Percentiles rank a stretch among this genome's conserved stretches.
Evolutionary conservation across 2,113 vertebrate genomes (phyloP).

Genomic region (Phalacrocorax brasilianus): DNA sequence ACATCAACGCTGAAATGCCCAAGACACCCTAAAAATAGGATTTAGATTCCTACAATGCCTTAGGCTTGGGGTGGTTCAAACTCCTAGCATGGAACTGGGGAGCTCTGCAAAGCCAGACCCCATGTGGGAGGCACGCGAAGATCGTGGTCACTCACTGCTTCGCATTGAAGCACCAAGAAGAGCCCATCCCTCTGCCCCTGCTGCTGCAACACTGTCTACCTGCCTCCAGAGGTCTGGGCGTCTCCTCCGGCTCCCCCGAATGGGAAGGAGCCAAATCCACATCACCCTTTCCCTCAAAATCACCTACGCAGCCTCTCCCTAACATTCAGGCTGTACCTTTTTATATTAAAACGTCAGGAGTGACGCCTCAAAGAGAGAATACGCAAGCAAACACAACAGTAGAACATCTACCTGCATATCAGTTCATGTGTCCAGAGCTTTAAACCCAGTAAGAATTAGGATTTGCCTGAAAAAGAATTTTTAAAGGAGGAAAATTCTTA

Average conservation of each 20-base stretch:
- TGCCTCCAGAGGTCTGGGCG: not conserved
- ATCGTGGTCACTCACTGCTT: not conserved
- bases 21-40: not conserved
- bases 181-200: too few relatives aligned
- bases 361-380: not conserved
- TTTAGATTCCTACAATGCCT: accelerated
- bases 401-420: not conserved
- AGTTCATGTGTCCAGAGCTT: not conserved
- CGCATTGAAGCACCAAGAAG: not conserved
- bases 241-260: not conserved
- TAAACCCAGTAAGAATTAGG: not conserved
- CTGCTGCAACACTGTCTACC: not conserved
- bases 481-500: not conserved
- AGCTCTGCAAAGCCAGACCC: not conserved
- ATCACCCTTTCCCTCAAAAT: not conserved
- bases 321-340: accelerated
- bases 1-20: not conserved
- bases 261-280: not conserved
- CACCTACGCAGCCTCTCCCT: not conserved
- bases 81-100: accelerated
- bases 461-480: not conserved
- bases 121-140: accelerated
- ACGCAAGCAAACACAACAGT: not conserved
- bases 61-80: not conserved
- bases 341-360: not conserved